Evolutionary conservation across 2,797 vertebrate genomes (phyloP).

Genomic region (Ctenosaura bakeri): DNA sequence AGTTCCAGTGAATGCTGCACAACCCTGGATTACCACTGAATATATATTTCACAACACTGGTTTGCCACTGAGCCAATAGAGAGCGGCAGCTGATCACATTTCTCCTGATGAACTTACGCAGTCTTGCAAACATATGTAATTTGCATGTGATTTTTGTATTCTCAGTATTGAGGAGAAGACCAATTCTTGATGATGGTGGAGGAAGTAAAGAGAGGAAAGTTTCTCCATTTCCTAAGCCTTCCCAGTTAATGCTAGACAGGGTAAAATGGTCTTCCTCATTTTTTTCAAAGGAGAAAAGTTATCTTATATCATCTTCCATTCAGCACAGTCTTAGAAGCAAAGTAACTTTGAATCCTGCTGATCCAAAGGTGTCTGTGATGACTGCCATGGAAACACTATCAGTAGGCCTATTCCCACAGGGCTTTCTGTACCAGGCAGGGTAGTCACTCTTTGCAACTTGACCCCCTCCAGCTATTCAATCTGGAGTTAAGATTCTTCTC

Average conservation of each 20-base stretch:
- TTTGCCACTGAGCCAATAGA: background rate
- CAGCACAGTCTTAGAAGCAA: background rate
- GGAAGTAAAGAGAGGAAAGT: background rate
- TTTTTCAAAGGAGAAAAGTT: background rate
- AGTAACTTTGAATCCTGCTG: background rate
- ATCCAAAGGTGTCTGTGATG: background rate
- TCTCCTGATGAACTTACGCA: background rate
- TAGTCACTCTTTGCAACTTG: background rate
- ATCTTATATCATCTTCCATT: background rate
- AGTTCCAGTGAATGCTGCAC: background rate
- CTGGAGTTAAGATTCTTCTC: background rate
- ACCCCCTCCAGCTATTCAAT: background rate
- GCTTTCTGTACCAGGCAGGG: background rate
- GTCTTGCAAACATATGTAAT: background rate
- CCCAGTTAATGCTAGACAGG: background rate
- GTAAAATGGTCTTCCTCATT: background rate
- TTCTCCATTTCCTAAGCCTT: background rate
- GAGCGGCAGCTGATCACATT: background rate
- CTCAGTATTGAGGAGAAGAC: background rate
- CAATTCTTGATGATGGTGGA: background rate
- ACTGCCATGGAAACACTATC: background rate
- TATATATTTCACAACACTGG: background rate
- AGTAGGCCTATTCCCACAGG: background rate
- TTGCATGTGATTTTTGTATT: background rate
- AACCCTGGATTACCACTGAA: background rate